Base-by-base conservation (phyloP, 2,113 vertebrate genomes). In the Ceuthmochares aereus region DNA sequence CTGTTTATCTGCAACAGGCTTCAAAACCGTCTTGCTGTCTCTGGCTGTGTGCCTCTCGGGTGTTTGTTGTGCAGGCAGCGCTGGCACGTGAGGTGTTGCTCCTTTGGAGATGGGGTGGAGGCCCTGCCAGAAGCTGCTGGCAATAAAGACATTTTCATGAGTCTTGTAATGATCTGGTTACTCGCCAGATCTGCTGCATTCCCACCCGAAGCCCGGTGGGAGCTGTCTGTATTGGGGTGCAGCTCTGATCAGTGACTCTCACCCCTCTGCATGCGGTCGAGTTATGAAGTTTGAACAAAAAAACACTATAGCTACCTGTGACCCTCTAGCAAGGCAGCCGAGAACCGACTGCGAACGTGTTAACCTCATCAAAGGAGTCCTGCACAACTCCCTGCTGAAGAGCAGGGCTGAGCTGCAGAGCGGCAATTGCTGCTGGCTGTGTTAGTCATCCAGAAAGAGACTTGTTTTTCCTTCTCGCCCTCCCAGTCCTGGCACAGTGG, bases 361-460 rank as follows among this genome's bases (percentile, higher is more conserved):
- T 88, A 60, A 93, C 81, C 84, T 91, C 91, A 86, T 94, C 92
- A 80, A 60, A 96, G 91, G 67, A 66, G 37, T 5, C 62, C 76
- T 67, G 2, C 23, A 34, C 63, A 89, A 4, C 84, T 25, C 69
- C 75, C 17, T 0, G 49, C 1, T 43, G 52, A 76, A 25, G 75
- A 60, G 52, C 58, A 3, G 70, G 76, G 78, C 84, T 51, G 87
- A 87, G 84, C 90, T 55, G 85, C 76, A 14, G 69, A 2, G 76
- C 9, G 17, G 80, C 68, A 27, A 7, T 72, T 4, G 64, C 84
- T 93, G 78, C 66, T 77, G 84, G 75, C 94, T 70, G 95, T 37
- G 7, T 96, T 96, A 96, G 75, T 97, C 96, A 97, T 95, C 92
- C 96, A 67, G 63, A 56, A 12, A 95, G 77, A 96, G 91, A 49